These are phyloP conservation scores for Candidula unifasciata DNA, from an alignment of 2,888 invertebrate genomes.

Conservation along the genomic window DNA sequence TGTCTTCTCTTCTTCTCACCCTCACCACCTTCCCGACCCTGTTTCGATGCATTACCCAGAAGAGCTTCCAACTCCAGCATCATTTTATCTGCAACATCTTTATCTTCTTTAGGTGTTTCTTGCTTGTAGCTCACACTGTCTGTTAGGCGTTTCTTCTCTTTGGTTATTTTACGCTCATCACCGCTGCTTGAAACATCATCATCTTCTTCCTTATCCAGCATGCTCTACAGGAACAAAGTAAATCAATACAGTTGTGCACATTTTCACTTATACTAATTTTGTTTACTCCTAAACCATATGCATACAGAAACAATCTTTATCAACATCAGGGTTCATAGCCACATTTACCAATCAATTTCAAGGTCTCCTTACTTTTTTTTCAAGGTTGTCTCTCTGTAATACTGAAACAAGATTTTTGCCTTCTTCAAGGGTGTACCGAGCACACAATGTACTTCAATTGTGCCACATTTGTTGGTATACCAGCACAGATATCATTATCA, in stretches of 20 bases:
- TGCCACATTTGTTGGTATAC: too few species aligned
- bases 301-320: too few species aligned
- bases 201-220: conserved; percentile 58
- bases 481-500: too few species aligned
- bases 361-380: too few species aligned
- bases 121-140: neutral
- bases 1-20: conserved; percentile 49
- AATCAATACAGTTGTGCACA: neutral
- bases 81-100: conserved; percentile 63
- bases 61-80: conserved; percentile 78
- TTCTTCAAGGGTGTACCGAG: too few species aligned
- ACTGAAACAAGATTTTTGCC: too few species aligned
- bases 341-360: too few species aligned
- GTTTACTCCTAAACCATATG: too few species aligned
- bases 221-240: conserved; percentile 53
- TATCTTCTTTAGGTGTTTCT: conserved; percentile 52
- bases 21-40: neutral
- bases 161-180: conserved; percentile 6
- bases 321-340: too few species aligned
- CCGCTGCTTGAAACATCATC: neutral
- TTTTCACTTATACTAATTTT: neutral
- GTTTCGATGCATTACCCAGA: conserved; percentile 57
- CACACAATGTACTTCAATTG: too few species aligned
- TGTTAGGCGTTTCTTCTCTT: conserved; percentile 5
- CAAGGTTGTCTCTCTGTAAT: too few species aligned